These are phyloP conservation scores for Empidonax alnorum DNA, from an alignment of 2,113 vertebrate genomes.

Conservation along the genomic window DNA sequence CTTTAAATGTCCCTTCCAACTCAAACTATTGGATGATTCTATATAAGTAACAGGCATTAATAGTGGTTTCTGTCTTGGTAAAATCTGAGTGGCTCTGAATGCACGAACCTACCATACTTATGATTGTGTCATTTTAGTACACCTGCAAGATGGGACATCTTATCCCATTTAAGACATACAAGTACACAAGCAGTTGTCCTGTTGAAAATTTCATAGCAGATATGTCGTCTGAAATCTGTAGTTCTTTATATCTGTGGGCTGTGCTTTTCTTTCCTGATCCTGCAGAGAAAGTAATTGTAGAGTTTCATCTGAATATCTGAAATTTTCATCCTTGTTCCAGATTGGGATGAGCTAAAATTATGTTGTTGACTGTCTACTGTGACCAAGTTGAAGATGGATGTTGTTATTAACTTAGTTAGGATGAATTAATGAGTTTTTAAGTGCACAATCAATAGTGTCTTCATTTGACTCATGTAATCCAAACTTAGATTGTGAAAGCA, in stretches of 20 bases:
- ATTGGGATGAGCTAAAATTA: background rate
- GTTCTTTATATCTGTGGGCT: background rate
- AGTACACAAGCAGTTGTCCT: background rate
- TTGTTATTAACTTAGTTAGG: background rate
- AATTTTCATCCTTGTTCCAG: background rate
- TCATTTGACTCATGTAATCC: background rate
- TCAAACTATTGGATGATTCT: background rate
- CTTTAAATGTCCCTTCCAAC: background rate
- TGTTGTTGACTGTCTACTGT: background rate
- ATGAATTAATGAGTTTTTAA: background rate
- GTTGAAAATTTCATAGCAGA: background rate
- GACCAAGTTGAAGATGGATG: background rate
- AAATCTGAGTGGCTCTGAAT: background rate
- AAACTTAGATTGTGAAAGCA: background rate
- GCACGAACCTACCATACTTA: background rate
- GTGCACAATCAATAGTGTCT: background rate
- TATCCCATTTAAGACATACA: background rate
- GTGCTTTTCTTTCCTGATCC: background rate
- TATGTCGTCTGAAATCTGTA: background rate
- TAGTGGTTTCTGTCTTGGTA: background rate
- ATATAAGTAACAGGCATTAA: background rate
- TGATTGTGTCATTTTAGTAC: background rate
- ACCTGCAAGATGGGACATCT: background rate
- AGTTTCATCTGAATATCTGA: background rate
- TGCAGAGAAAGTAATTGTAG: background rate